Evolutionary conservation across 1,140 invertebrate species (phyloP).

Genomic region (Megalonaias nervosa): DNA sequence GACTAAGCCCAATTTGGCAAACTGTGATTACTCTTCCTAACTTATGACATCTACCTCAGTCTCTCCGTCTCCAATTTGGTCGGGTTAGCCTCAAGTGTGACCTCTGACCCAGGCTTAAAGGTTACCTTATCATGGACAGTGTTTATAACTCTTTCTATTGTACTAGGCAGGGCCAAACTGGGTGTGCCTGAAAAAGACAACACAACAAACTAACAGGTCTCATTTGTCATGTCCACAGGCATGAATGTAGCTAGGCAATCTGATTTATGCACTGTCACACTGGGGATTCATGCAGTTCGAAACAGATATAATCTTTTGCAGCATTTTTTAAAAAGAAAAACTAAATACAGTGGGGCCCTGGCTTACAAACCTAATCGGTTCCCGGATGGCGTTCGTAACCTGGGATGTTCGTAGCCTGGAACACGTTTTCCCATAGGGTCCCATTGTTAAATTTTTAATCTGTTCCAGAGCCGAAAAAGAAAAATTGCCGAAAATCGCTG

Average conservation of each 20-base stretch:
- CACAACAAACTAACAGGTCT: neutral
- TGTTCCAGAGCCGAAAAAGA: no score
- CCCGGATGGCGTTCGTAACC: no score
- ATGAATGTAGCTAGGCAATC: neutral
- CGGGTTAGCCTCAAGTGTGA: constrained; percentile 63
- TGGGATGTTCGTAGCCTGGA: no score
- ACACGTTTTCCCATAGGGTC: no score
- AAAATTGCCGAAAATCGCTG: no score
- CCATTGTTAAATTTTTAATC: no score
- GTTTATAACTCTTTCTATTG: constrained; percentile 49
- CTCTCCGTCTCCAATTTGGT: constrained; percentile 46
- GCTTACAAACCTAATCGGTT: no score
- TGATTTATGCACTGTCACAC: neutral
- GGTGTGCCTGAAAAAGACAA: constrained; percentile 58
- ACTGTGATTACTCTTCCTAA: no score
- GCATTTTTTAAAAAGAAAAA: no score
- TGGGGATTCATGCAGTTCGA: constrained; percentile 4
- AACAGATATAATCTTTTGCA: neutral
- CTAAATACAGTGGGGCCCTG: no score
- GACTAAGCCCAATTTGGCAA: no score
- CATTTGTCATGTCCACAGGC: neutral
- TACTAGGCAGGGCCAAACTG: constrained; percentile 58
- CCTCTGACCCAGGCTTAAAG: constrained; percentile 42
- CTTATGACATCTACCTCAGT: constrained; percentile 32
- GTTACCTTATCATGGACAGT: constrained; percentile 19